Evolutionary conservation across 1,140 invertebrate species (phyloP).

Genomic region (Portunus trituberculatus): DNA sequence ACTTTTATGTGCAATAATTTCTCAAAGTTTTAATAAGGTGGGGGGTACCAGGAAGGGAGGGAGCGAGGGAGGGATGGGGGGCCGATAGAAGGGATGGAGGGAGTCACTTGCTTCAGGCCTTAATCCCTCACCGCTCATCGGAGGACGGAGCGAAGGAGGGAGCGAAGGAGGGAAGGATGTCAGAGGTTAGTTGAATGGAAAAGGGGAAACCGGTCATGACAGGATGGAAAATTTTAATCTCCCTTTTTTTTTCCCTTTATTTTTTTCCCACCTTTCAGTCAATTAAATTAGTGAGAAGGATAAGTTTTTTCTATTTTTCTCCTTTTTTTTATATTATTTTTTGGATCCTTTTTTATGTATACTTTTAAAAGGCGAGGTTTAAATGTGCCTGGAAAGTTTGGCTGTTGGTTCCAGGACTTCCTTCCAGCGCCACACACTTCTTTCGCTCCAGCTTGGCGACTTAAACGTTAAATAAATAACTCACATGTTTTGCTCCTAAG

Average conservation of each 20-base stretch:
- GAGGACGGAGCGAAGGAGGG: background rate
- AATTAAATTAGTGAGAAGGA: background rate
- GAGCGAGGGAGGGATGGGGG: background rate
- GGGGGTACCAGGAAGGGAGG: background rate
- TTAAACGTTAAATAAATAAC: background rate
- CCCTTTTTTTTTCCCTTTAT: background rate
- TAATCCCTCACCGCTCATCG: background rate
- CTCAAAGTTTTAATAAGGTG: constrained; percentile 51
- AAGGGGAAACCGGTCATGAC: background rate
- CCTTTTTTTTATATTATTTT: background rate
- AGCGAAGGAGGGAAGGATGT: background rate
- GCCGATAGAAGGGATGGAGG: background rate
- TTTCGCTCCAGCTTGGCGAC: background rate
- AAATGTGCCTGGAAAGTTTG: background rate
- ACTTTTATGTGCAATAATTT: constrained; percentile 59
- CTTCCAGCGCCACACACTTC: background rate
- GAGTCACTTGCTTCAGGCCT: background rate
- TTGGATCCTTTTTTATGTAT: background rate
- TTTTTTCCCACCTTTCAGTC: background rate
- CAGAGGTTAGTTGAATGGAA: background rate
- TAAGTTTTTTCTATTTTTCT: background rate
- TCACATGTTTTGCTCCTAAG: background rate
- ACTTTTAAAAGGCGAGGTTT: background rate
- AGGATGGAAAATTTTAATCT: background rate
- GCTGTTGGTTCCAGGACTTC: background rate